Evolutionary conservation across 2,113 vertebrate genomes (phyloP).

Genomic region (Eclectus roratus): DNA sequence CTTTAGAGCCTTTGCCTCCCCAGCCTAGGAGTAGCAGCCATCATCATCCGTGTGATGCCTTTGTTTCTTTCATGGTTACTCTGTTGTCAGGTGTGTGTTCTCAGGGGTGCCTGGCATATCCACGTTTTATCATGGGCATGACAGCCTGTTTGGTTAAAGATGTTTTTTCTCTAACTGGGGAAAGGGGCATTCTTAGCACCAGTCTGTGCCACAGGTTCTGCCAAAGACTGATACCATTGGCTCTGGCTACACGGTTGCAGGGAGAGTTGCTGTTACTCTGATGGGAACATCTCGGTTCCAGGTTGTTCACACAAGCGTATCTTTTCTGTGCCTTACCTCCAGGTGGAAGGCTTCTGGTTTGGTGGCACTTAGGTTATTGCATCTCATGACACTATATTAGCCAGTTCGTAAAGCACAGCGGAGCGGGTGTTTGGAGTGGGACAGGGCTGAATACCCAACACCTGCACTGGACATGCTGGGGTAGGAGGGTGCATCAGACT

Average conservation of each 20-base stretch:
- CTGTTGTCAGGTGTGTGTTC: not conserved
- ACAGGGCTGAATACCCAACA: not conserved
- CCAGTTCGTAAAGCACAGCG: not conserved
- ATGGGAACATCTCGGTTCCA: not conserved
- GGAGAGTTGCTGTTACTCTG: not conserved
- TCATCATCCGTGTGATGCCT: not conserved
- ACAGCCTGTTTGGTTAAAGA: not conserved
- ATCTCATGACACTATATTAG: rapidly evolving
- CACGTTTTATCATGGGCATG: not conserved
- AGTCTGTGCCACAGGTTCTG: not conserved
- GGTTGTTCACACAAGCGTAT: rapidly evolving
- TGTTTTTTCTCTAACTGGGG: not conserved
- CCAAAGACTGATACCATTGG: rapidly evolving
- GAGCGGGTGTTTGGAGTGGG: not conserved
- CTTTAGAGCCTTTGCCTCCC: not conserved
- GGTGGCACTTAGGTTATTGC: not conserved
- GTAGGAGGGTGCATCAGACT: no score
- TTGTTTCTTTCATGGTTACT: not conserved
- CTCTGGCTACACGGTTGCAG: not conserved
- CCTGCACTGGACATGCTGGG: rapidly evolving
- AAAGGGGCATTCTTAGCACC: not conserved
- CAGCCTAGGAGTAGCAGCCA: not conserved
- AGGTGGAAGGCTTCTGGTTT: not conserved
- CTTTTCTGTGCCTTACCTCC: not conserved
- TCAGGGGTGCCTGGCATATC: not conserved